Evolutionary conservation across 1,140 invertebrate species (phyloP).

Genomic region (Caerostris extrusa): DNA sequence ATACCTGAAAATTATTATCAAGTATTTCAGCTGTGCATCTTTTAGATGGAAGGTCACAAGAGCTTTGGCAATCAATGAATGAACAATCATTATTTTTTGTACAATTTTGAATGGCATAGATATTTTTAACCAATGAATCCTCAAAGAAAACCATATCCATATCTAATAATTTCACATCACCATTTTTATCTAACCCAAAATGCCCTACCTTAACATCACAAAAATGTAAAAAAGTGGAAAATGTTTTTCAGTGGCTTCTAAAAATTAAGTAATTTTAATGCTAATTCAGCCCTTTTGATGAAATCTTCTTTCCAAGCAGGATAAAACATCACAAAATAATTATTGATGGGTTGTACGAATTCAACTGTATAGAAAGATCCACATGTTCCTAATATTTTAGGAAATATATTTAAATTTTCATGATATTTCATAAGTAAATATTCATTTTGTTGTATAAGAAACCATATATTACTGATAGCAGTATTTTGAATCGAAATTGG

Average conservation of each 20-base stretch:
- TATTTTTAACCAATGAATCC: constrained; percentile 82
- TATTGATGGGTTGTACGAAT: constrained; percentile 83
- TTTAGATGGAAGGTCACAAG: constrained; percentile 83
- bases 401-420: constrained; percentile 85
- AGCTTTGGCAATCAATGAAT: constrained; percentile 86
- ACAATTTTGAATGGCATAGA: constrained; percentile 82
- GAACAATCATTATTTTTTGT: constrained; percentile 85
- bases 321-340: constrained; percentile 79
- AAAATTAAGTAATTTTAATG: constrained; percentile 85
- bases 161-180: constrained; percentile 84
- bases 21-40: constrained; percentile 83
- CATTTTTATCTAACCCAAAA: constrained; percentile 85
- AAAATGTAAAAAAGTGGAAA: constrained; percentile 85
- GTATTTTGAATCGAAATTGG: constrained; percentile 60
- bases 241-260: constrained; percentile 84
- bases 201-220: constrained; percentile 87
- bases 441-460: constrained; percentile 86
- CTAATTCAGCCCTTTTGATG: constrained; percentile 83
- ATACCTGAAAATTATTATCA: constrained; percentile 86
- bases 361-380: constrained; percentile 86
- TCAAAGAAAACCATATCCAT: constrained; percentile 84
- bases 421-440: constrained; percentile 85
- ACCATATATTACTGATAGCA: constrained; percentile 85
- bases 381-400: constrained; percentile 86
- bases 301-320: constrained; percentile 82